These are phyloP conservation scores for Nycteola revayana DNA, from an alignment of 2,888 invertebrate species.

Conservation along the genomic window DNA sequence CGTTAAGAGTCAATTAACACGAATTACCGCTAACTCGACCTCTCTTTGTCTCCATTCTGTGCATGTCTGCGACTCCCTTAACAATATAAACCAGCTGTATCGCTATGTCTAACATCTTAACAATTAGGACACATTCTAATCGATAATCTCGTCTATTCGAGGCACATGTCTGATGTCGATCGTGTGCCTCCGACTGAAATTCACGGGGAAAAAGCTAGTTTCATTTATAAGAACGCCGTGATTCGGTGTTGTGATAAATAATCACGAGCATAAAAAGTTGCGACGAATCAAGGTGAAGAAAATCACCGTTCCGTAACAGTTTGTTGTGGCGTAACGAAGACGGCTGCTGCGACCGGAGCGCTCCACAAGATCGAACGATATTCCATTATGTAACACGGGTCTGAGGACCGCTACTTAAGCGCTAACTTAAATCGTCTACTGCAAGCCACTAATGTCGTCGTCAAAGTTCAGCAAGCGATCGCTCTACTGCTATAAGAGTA, in stretches of 20 bases:
- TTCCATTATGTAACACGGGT: conserved; percentile 52
- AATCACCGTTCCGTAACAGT: conserved; percentile 35
- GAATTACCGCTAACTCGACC: conserved; percentile 55
- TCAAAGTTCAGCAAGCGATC: conserved; percentile 16
- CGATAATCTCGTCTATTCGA: conserved; percentile 29
- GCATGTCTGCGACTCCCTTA: conserved; percentile 34
- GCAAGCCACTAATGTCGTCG: conserved; percentile 8
- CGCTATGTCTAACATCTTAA: conserved; percentile 31
- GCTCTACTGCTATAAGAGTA: conserved; percentile 16
- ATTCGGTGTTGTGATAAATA: conserved; percentile 6
- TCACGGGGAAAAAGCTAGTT: conserved; percentile 43
- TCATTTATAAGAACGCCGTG: conserved; percentile 21
- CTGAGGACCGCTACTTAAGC: conserved; percentile 34
- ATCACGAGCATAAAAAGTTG: conserved; percentile 19
- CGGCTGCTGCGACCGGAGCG: conserved; percentile 31
- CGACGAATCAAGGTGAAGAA: conserved; percentile 27
- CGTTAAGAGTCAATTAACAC: conserved; percentile 60
- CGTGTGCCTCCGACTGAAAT: conserved; percentile 19
- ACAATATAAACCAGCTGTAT: conserved; percentile 38
- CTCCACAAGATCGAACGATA: conserved; percentile 38
- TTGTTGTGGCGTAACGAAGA: conserved; percentile 36
- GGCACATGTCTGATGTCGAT: conserved; percentile 7
- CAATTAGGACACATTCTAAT: conserved; percentile 23
- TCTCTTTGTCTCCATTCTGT: conserved; percentile 40
- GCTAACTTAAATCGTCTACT: conserved; percentile 32